Evolutionary conservation across 2,888 invertebrate species (phyloP), one percentile per base, ranked within the genome.

Genomic region (Urechis unicinctus): DNA sequence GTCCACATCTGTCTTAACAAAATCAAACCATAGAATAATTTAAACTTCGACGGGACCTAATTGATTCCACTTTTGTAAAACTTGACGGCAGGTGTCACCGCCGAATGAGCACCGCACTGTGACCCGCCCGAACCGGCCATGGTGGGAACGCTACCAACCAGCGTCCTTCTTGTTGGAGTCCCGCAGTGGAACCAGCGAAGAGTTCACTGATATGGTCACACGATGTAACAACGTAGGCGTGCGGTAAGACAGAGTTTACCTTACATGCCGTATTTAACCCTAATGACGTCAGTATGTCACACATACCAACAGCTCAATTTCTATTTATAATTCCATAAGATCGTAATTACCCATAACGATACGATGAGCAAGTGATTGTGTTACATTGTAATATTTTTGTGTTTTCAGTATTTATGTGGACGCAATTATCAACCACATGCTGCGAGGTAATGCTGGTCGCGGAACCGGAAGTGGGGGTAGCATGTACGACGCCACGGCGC

Each of bases 361-460:
- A n/a, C n/a, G n/a, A n/a, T n/a, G n/a, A n/a, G n/a, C n/a, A n/a
- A n/a, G n/a, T n/a, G n/a, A n/a, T n/a, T n/a, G n/a, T n/a, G 5
- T 58, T 53, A 17, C 48, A 36, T 13, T 9, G 9, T 9, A 9
- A 4, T 5, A 24, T n/a, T n/a, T n/a, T n/a, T n/a, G 22, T 36
- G 53, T 22, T 54, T 55, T 21, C 72, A 85, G 90, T 67, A 88
- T 91, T 66, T 88, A 86, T 74, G 86, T 85, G 0, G 89, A 89
- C 68, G 82, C 84, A 0, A 83, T 92, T 21, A 81, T 91, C 59
- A 92, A 92, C 76, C 91, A 93, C 75, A 91, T 92, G 91, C 83
- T 86, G 0, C 84, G 81, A 0, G 84, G 86, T 0, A 84, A 81
- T 0, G 79, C 86, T 0, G 84, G 81, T 0, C 68, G 78, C 6